Evolutionary conservation across 2,113 vertebrate genomes (phyloP).

Genomic region (Coregonus clupeaformis): DNA sequence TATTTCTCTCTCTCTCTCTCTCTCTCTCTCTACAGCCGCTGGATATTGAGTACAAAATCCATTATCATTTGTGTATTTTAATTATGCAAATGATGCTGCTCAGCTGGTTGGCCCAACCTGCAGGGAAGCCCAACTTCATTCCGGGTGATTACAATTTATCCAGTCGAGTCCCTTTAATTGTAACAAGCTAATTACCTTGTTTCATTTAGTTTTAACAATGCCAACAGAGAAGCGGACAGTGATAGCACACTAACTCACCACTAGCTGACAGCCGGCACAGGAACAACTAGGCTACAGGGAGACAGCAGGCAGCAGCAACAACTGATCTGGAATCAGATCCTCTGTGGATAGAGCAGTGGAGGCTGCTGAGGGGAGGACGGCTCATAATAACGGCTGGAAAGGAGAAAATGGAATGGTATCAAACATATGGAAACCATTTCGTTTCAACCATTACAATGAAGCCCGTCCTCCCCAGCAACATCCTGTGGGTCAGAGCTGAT

Average conservation of each 20-base stretch:
- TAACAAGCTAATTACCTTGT: conserved; percentile 99
- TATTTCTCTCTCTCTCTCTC: conserved; percentile 77
- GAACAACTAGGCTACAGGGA: background rate
- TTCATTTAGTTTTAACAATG: conserved; percentile 99
- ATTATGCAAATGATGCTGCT: conserved; percentile 99
- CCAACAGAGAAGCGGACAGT: conserved; percentile 82
- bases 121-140: conserved; percentile 98
- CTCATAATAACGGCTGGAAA: too few species aligned
- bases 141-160: conserved; percentile 99
- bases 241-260: conserved; percentile 74
- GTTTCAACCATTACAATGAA: too few species aligned
- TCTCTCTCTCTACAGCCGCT: conserved; percentile 89
- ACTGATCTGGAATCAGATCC: too few species aligned
- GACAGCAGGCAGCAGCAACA: background rate
- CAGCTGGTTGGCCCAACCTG: conserved; percentile 97
- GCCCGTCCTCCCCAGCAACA: too few species aligned
- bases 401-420: too few species aligned
- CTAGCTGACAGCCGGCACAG: conserved; percentile 55
- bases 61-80: conserved; percentile 99
- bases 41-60: conserved; percentile 99
- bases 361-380: too few species aligned
- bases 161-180: conserved; percentile 99
- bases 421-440: too few species aligned
- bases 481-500: too few species aligned
- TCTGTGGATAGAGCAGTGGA: too few species aligned